Evolutionary conservation across 2,113 vertebrate genomes (phyloP), one percentile per base, ranked within the genome.

Genomic region (Poeciliopsis prolifica): DNA sequence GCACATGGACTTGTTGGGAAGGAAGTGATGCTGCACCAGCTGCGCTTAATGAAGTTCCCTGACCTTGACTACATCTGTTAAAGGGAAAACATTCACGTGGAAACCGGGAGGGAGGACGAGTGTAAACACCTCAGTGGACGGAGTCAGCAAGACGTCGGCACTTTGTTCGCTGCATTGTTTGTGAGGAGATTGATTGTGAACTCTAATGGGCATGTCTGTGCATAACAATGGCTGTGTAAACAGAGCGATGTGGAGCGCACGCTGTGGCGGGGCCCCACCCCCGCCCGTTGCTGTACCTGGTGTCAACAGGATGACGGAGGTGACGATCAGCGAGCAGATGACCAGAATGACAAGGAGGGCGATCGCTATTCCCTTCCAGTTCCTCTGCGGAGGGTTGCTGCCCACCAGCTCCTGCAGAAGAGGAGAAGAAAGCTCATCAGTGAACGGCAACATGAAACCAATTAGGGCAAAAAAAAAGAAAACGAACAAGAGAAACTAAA

Each of bases 311-410:
- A 99, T 96, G 95, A 99, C 98, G 0, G 98, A 99, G 89, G 97
- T 99, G 94, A 99, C 97, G 70, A 99, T 99, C 92, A 99, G 83
- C 69, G 98, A 99, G 94, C 98, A 99, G 95, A 99, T 99, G 90
- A 98, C 96, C 84, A 99, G 96, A 89, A 99, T 99, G 85, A 99
- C 98, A 70, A 99, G 97, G 77, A 99, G 95, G 5, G 98, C 98
- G 68, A 99, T 99, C 30, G 97, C 97, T 81, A 99, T 99, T 79
- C 98, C 98, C 83, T 99, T 99, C 98, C 98, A 99, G 95, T 99
- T 99, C 68, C 98, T 97, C 92, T 99, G 97, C 3, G 97, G 97
- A 86, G 98, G 96, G 89, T 99, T 99, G 70, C 98, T 98, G 66
- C 97, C 97, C 94, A 99, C 98, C 95, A 99, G 94, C 95, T 99